Percentiles rank a stretch among this genome's conserved stretches.
Conservation (phyloP, 1,140 invertebrate genomes). For the Ctenoplectra terminalis region DNA sequence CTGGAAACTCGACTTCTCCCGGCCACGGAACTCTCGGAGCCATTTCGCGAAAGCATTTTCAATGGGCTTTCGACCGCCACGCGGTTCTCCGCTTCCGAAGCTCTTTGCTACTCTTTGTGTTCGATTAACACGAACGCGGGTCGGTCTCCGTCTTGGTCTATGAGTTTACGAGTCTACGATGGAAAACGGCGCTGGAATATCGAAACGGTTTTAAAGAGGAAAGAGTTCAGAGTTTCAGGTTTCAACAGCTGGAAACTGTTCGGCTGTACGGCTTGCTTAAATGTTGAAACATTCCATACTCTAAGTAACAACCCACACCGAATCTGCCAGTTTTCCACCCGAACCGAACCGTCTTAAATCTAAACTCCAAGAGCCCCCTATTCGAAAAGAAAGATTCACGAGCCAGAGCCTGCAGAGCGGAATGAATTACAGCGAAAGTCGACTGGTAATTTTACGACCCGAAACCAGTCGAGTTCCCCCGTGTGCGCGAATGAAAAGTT, state of each 20-base stretch:
- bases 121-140: neutral
- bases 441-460: neutral
- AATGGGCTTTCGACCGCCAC: neutral
- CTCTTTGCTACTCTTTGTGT: neutral
- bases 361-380: neutral
- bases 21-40: neutral
- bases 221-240: too few species aligned
- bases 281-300: neutral
- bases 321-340: neutral
- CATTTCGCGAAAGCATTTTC: constrained; percentile 39
- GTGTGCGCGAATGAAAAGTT: neutral
- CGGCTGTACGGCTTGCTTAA: too few species aligned
- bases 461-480: neutral
- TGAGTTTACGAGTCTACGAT: too few species aligned
- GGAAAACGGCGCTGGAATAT: too few species aligned
- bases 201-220: too few species aligned
- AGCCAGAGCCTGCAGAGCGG: neutral
- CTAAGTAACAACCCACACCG: neutral
- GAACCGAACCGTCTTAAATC: constrained; percentile 1
- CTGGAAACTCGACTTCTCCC: neutral
- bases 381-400: neutral
- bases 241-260: neutral
- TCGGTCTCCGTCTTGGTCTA: too few species aligned
- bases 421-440: constrained; percentile 23
- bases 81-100: neutral